Evolutionary conservation across 2,113 vertebrate species (phyloP), one percentile per base, ranked within the genome.

Genomic region (Pao palembangensis): DNA sequence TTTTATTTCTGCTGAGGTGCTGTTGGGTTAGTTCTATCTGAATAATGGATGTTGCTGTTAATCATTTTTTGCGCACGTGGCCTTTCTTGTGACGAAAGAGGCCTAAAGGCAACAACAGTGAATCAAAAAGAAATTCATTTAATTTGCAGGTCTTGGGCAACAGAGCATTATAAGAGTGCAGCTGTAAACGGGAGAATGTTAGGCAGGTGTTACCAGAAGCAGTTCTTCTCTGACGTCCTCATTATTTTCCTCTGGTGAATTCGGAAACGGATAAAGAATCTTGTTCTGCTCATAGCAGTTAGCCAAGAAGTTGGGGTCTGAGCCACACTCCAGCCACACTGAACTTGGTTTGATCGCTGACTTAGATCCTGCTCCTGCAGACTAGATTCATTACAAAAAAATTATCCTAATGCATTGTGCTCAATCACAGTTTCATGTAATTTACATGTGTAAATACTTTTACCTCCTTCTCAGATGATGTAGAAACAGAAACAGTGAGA

Each of bases 281-380:
- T 55, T 61, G 44, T 61, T 59, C 11, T 34, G 43, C 56, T 80
- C 81, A 23, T 78, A 84, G 72, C 76, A 81, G 58, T 78, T 82
- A 5, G 59, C 73, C 60, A 81, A 41, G 61, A 85, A 85, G 42
- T 54, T 64, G 8, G 72, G 53, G 58, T 87, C 86, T 3, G 55
- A 81, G 64, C 73, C 70, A 52, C 88, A 88, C 74, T 91, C 88
- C 31, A 48, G 71, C 87, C 86, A 91, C 55, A 89, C 71, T 4
- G 90, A 90, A 6, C 71, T 56, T 44, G 76, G 68, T 62, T 67
- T 69, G 44, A 63, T 25, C 18, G 63, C 20, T 41, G 67, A 51
- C 44, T 65, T 51, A 7, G 58, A 17, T 34, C 55, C 44, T 5
- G 21, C 48, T 5, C 19, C 48, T 49, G 58, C 55, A 6, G 79